A percentile compares a stretch with the other conserved stretches of the same genome.
Conservation (phyloP, 1,140 invertebrate species). For the Neoseiulus cucumeris region DNA sequence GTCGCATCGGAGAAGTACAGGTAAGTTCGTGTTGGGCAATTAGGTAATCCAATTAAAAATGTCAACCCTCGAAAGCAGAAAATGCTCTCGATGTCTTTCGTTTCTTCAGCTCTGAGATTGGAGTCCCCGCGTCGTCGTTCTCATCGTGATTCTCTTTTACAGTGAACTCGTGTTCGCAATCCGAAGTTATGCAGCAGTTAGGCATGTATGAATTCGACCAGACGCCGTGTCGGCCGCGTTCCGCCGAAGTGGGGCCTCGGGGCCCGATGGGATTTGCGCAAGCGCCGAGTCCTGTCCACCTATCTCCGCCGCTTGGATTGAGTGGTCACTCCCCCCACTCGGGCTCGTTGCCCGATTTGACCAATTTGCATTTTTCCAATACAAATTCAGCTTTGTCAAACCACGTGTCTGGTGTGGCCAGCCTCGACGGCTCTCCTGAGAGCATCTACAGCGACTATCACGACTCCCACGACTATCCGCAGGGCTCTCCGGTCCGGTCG, state of each 20-base stretch:
- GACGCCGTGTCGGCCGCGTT: neutral
- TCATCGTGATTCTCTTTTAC: neutral
- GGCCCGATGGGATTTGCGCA: neutral
- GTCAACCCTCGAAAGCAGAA: no score
- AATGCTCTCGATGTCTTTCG: no score
- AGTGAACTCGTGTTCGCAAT: slow-evolving; percentile 10
- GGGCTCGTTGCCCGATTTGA: neutral
- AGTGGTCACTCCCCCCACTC: neutral
- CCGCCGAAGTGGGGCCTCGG: neutral
- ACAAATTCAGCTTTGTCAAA: neutral
- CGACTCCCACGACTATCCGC: slow-evolving; percentile 5
- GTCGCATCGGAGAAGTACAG: slow-evolving; percentile 7
- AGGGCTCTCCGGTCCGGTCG: slow-evolving; percentile 3
- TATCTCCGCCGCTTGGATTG: neutral
- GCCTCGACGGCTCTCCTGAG: slow-evolving; percentile 10
- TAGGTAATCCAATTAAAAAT: no score
- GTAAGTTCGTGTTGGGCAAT: neutral
- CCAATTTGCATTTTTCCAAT: slow-evolving; percentile 1
- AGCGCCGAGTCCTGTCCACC: neutral
- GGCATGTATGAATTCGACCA: neutral
- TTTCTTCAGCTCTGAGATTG: no score
- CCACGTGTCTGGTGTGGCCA: slow-evolving; percentile 8
- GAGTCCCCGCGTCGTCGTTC: no score
- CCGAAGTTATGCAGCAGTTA: neutral
- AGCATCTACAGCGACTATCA: slow-evolving; percentile 8